A percentile compares a stretch with the other conserved stretches of the same genome.
These are phyloP conservation scores for Dromiciops gliroides DNA, from an alignment of 2,113 vertebrate genomes.

Conservation along the genomic window DNA sequence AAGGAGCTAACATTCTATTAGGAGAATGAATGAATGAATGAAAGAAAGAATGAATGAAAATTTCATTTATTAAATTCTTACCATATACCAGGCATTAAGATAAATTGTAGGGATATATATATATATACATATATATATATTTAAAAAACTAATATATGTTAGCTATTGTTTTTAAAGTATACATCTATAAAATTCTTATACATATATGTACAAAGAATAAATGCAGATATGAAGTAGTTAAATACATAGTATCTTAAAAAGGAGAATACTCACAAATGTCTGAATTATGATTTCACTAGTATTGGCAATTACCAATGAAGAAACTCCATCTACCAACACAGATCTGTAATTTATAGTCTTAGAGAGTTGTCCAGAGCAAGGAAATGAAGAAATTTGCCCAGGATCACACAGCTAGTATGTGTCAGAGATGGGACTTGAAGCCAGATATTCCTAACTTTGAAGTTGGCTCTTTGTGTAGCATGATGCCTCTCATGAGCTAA, in stretches of 20 bases:
- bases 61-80: not conserved
- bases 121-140: no score
- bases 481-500: not conserved
- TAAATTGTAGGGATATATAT: no score
- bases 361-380: not conserved
- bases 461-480: no score
- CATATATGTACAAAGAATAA: not conserved
- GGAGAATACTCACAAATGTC: not conserved
- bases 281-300: not conserved
- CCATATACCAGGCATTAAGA: not conserved
- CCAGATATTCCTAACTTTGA: no score
- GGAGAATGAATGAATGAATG: not conserved
- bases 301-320: no score
- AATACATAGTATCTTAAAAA: not conserved
- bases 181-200: no score
- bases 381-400: not conserved
- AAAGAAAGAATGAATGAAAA: not conserved
- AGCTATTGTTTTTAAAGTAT: no score
- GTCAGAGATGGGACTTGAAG: not conserved
- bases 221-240: not conserved
- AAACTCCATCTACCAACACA: no score
- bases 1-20: not conserved
- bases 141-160: no score
- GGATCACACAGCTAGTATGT: not conserved
- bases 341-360: not conserved